Evolutionary conservation across 2,797 vertebrate species (phyloP), one percentile per base, ranked within the genome.

Genomic region (Mormyrops boulengeri): DNA sequence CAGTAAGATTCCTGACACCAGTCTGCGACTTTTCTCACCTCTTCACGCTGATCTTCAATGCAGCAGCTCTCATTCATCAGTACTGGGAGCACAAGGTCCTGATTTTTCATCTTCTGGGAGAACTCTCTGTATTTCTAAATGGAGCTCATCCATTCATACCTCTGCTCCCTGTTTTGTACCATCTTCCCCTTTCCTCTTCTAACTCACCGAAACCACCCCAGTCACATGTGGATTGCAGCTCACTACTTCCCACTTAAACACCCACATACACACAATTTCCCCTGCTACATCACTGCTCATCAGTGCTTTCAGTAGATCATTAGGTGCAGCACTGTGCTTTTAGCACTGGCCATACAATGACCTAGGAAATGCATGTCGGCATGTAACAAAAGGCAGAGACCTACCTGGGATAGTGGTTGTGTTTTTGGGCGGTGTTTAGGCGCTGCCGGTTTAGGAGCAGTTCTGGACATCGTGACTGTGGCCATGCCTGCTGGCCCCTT

Each of bases 341-440:
- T 44, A 80, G 73, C 2, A 38, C 1, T 73, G 69, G 69, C 26
- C 5, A 38, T 17, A 82, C 41, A 44, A 47, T n/a, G 17, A 82
- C 41, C 2, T 0, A 41, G 6, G 5, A 41, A n/a, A 47, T 82
- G 30, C 77, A 47, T n/a, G 38, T 82, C 77, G 9, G 41, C 19
- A 2, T 47, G 7, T 47, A n/a, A 44, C 66, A 38, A 82, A 80
- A 11, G 14, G 38, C 19, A 47, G 53, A 47, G 4, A 66, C 60
- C 90, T 93, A 97, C 96, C 94, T 94, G 93, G 77, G 95, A 94
- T 0, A 85, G 93, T 85, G 90, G 90, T 87, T 87, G 92, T 12
- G 86, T 50, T 92, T 92, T 96, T 47, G 93, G 93, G 52, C 91
- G 85, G 22, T 91, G 91, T 17, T 91, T 93, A 4, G 94, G 89